Evolutionary conservation across 92 coral and sea anemone species (phyloP), one percentile per base, ranked within the genome.

Genomic region (Phenganax stokvisi): DNA sequence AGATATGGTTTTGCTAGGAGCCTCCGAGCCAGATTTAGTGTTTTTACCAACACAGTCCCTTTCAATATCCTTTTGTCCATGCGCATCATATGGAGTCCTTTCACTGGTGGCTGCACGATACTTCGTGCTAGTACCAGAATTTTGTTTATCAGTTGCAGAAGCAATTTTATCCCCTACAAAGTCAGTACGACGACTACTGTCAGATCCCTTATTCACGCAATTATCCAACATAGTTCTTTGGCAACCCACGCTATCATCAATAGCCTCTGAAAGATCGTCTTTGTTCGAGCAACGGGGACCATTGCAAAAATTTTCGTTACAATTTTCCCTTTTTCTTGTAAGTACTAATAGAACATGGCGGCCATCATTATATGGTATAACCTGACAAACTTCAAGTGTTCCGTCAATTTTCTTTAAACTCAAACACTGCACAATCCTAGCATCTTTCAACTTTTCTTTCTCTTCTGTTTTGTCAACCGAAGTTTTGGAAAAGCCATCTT

Each of bases 321-420:
- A 67, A 51, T 7, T 12, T 27, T 44, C 10, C 74, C 65, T 64
- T 20, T 73, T n/a, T n/a, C 29, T 79, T 8, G 72, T 56, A 30
- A 75, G 87, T 80, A 82, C 86, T 82, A 53, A 88, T 61, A 94
- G 86, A 52, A 94, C 79, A 79, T 90, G 89, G 13, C 86, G 82
- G 30, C 97, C 97, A 87, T 91, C 91, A 28, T 89, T 76, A 66
- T 89, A 94, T 1, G 98, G 96, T n/a, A 94, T 85, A 65, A 94
- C 84, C 44, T 92, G 87, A n/a, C 89, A 75, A 15, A 94, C 89
- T 52, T 75, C 81, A 44, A 87, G 84, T 53, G 51, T 56, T 0
- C 25, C 75, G 20, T 11, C 78, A 72, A 80, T 78, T 20, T 80
- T 80, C 56, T 93, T 87, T 55, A 92, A 75, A 20, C 70, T 86